phyloP scores from a whole-genome alignment of 2,888 invertebrate genomes.

The Amorpha juglandis region DNA sequence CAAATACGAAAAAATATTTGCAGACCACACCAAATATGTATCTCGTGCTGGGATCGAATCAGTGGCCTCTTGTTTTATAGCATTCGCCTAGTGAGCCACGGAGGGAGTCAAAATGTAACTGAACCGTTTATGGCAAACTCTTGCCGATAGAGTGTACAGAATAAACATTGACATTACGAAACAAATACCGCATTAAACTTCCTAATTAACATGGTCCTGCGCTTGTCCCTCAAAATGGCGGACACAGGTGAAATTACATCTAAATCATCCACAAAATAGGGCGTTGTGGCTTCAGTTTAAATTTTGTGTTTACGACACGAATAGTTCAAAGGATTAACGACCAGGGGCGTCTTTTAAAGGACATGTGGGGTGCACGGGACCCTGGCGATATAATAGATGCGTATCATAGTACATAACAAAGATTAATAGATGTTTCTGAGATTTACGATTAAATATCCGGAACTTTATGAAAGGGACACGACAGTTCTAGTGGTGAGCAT shows the following conservation, averaged over 20 bases:
- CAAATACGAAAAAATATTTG: no score
- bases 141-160: no score
- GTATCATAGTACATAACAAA: background rate
- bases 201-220: conserved; percentile 1
- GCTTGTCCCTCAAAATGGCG: background rate
- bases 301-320: conserved; percentile 12
- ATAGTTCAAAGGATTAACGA: conserved; percentile 19
- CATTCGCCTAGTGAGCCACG: no score
- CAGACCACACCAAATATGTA: no score
- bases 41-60: no score
- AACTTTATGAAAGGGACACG: background rate
- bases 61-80: no score
- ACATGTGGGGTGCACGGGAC: conserved; percentile 8
- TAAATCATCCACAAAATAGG: conserved; percentile 15
- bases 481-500: background rate
- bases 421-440: background rate
- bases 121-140: no score
- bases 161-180: no score
- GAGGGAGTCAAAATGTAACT: no score
- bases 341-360: background rate
- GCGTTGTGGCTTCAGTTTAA: conserved; percentile 17
- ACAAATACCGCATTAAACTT: background rate
- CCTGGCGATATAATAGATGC: background rate
- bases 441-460: background rate
- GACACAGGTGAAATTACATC: background rate